Evolutionary conservation across 2,888 invertebrate genomes (phyloP).

Genomic region (Galerucella calmariensis): DNA sequence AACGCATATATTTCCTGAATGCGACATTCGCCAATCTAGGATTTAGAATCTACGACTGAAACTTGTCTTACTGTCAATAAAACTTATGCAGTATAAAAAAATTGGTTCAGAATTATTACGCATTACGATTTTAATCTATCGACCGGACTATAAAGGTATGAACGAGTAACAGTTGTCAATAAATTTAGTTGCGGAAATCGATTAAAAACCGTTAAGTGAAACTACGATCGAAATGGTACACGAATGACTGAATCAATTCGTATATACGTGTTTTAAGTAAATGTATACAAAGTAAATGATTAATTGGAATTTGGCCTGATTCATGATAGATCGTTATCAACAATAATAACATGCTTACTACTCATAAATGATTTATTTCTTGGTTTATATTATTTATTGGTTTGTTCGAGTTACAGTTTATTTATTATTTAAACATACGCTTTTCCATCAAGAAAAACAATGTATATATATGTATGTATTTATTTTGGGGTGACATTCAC

Average conservation of each 20-base stretch:
- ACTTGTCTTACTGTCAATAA: too few relatives aligned
- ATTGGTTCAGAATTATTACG: too few relatives aligned
- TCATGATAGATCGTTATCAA: conserved; percentile 33
- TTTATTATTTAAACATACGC: background rate
- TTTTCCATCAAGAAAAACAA: too few relatives aligned
- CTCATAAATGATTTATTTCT: conserved; percentile 25
- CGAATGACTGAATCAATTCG: conserved; percentile 16
- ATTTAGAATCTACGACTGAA: too few relatives aligned
- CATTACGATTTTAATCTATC: background rate
- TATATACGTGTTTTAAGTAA: conserved; percentile 19
- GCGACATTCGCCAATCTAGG: too few relatives aligned
- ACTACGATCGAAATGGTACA: conserved; percentile 3
- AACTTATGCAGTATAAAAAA: too few relatives aligned
- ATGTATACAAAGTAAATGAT: conserved; percentile 28
- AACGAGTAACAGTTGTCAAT: background rate
- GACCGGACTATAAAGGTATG: background rate
- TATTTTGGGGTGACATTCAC: too few relatives aligned
- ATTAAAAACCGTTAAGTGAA: background rate
- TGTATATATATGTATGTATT: too few relatives aligned
- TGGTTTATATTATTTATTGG: conserved; percentile 27
- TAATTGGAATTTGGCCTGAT: conserved; percentile 28
- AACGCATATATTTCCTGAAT: too few relatives aligned
- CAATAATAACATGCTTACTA: conserved; percentile 30
- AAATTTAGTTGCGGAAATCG: background rate
- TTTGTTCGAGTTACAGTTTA: conserved; percentile 16